Base-by-base conservation (phyloP, 2,113 vertebrate species). In the Gobius niger region DNA sequence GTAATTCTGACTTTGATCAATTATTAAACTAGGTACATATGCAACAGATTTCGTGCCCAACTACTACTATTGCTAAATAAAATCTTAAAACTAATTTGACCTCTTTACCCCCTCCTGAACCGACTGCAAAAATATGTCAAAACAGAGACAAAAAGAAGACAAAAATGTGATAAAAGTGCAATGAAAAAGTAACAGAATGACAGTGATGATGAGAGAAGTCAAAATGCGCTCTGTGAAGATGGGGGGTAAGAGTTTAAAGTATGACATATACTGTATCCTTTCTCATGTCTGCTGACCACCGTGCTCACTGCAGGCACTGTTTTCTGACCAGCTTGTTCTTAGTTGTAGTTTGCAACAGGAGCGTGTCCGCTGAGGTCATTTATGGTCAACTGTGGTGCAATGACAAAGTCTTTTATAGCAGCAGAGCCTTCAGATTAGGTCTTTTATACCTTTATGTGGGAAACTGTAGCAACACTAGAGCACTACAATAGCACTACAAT, bases 311-410 rank as follows among this genome's bases (percentile, higher is more conserved):
- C 65, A 71, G 91, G 93, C 89, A 72, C 71, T 92, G 81, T 95
- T 96, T 93, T 92, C 82, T 91, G 92, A 93, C 89, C 92, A 86
- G 77, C 90, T 89, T 89, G 82, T 89, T 94, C 82, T 74, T 90
- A 93, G 24, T 93, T 92, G 91, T 82, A 90, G 91, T 95, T 95
- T 95, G 93, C 94, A 92, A 87, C 89, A 92, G 92, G 90, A 91
- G 92, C 92, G 91, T 61, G 92, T 91, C 92, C 94, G 91, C 84
- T 95, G 95, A 98, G 93, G 91, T 95, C 94, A 94, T 93, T 93
- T 93, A 94, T 94, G 91, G 91, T 92, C 88, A 71, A 92, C 91
- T 91, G 78, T 82, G 92, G 89, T 90, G 90, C 82, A 87, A 91
- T 68, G 77, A 89, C 86, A 82, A 80, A 89, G 92, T 92, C 92